Percentiles rank a stretch among this genome's conserved stretches.
Evolutionary conservation across 2,113 vertebrate genomes (phyloP).

Genomic region (Tragelaphus strepsiceros): DNA sequence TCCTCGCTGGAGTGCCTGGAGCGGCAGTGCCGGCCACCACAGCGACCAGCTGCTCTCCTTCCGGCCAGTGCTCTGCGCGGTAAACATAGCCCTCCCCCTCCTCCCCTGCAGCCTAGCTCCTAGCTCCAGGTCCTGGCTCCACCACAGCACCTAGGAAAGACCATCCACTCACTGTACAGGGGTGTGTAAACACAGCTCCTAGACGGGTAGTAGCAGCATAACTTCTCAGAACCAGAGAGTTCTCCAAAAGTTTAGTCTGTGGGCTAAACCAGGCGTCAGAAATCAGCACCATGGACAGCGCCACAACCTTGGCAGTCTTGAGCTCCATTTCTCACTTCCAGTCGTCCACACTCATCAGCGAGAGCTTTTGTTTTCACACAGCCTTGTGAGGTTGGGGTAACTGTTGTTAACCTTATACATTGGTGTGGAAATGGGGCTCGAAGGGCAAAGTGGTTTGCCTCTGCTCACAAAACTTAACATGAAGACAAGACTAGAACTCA

Average conservation of each 20-base stretch:
- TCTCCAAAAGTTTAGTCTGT: background rate
- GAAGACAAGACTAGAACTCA: background rate
- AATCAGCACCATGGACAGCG: conserved; percentile 62
- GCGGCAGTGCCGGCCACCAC: conserved; percentile 93
- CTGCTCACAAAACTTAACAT: background rate
- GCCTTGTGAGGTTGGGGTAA: background rate
- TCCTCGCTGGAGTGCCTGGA: conserved; percentile 94
- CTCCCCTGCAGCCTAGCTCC: background rate
- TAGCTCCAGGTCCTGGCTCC: background rate
- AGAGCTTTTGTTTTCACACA: background rate
- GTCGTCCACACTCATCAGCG: background rate
- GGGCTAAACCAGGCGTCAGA: accelerated
- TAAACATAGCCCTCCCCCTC: conserved; percentile 75
- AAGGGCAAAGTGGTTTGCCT: background rate
- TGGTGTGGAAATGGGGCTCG: background rate
- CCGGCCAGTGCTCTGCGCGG: conserved; percentile 92
- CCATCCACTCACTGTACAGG: no score
- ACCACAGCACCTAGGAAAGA: background rate
- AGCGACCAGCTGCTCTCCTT: conserved; percentile 96
- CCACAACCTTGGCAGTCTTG: accelerated
- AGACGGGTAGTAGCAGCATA: background rate
- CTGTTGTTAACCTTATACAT: background rate
- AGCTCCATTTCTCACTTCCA: accelerated
- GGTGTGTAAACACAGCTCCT: background rate
- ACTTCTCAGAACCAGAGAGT: background rate